A percentile compares a stretch with the other conserved stretches of the same genome.
phyloP scores from a whole-genome alignment of 2,888 invertebrate genomes.

The Philonicus albiceps region DNA sequence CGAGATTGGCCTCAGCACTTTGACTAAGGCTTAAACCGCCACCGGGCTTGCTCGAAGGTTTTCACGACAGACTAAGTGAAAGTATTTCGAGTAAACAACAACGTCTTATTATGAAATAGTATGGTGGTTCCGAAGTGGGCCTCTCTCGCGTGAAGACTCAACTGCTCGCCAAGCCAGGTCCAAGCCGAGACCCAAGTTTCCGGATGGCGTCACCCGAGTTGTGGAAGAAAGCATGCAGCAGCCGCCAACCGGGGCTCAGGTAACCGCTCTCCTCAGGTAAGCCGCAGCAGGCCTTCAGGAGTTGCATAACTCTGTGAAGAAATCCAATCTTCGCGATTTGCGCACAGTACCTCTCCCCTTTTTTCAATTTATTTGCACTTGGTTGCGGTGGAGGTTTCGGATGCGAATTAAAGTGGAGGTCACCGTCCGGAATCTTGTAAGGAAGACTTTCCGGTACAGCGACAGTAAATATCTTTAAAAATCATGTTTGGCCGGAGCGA shows the following conservation, averaged over 20 bases:
- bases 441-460: background rate
- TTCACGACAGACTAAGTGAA: conserved; percentile 39
- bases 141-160: background rate
- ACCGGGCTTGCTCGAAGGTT: background rate
- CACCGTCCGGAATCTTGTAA: background rate
- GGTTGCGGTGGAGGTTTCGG: background rate
- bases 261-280: background rate
- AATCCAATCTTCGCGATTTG: background rate
- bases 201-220: background rate
- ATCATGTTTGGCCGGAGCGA: background rate
- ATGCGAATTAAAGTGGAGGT: background rate
- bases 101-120: conserved; percentile 35
- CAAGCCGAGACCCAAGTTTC: background rate
- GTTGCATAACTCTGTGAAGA: conserved; percentile 11
- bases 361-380: background rate
- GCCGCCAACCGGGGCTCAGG: background rate
- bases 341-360: background rate
- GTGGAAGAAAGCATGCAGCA: background rate
- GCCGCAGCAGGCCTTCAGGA: background rate
- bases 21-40: conserved; percentile 1
- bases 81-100: conserved; percentile 43
- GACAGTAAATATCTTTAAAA: background rate
- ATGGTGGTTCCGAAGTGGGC: conserved; percentile 25
- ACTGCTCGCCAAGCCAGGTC: background rate
- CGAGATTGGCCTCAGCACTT: background rate